Percentiles rank a stretch among this genome's conserved stretches.
Evolutionary conservation across 1,140 invertebrate genomes (phyloP).

Genomic region (Drosophila micromelanica): DNA sequence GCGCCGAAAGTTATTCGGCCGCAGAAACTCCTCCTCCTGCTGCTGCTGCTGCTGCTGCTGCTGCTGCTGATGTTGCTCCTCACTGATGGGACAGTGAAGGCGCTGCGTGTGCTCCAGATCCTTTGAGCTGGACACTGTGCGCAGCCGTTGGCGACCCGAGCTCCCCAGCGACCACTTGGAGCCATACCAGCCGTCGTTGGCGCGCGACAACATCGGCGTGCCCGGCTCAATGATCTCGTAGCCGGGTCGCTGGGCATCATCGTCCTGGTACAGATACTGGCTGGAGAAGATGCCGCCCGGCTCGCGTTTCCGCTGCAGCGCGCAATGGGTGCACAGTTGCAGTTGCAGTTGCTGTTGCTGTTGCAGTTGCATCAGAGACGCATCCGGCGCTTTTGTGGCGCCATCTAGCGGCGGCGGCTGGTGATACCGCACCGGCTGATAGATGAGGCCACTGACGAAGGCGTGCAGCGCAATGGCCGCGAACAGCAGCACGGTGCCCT

Average conservation of each 20-base stretch:
- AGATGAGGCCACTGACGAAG: slow-evolving; percentile 86
- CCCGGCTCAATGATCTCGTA: slow-evolving; percentile 88
- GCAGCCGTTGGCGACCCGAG: slow-evolving; percentile 61
- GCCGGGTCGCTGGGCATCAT: slow-evolving; percentile 86
- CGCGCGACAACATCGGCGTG: slow-evolving; percentile 87
- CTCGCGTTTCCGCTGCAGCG: slow-evolving; percentile 69
- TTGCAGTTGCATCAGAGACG: background rate
- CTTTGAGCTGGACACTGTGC: slow-evolving; percentile 76
- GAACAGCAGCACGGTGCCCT: slow-evolving; percentile 86
- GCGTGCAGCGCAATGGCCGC: slow-evolving; percentile 86
- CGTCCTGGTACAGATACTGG: slow-evolving; percentile 88
- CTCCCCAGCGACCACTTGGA: slow-evolving; percentile 79
- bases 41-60: slow-evolving; percentile 46
- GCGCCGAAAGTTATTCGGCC: slow-evolving; percentile 74
- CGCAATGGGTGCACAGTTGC: slow-evolving; percentile 73
- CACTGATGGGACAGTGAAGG: slow-evolving; percentile 57
- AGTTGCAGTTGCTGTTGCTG: slow-evolving; percentile 15
- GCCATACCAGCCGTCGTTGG: slow-evolving; percentile 88
- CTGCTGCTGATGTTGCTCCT: slow-evolving; percentile 47
- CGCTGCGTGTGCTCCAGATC: slow-evolving; percentile 67
- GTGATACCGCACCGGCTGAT: slow-evolving; percentile 88
- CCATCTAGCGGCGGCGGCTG: background rate
- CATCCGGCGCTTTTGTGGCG: background rate
- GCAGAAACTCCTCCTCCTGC: slow-evolving; percentile 50
- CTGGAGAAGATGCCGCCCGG: slow-evolving; percentile 86